Conservation (phyloP, 2,888 invertebrate species). For the Emmelina monodactyla region DNA sequence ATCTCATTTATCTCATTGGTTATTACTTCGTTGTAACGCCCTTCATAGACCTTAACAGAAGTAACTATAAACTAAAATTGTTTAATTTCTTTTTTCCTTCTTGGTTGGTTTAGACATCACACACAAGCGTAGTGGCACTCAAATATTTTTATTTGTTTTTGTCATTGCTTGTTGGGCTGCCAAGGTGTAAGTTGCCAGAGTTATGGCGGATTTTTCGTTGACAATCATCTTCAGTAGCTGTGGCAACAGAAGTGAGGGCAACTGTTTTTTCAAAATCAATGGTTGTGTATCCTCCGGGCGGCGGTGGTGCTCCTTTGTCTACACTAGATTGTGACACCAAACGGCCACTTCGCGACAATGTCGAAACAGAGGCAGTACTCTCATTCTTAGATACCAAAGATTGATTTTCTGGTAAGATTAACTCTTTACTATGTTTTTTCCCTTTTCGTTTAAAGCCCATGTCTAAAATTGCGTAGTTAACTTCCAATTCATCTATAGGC, state of each 20-base stretch:
- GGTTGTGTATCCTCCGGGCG: constrained; percentile 77
- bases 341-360: constrained; percentile 32
- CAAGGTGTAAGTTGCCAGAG: constrained; percentile 70
- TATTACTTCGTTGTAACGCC: no score
- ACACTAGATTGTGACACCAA: constrained; percentile 41
- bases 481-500: constrained; percentile 44
- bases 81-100: no score
- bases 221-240: constrained; percentile 74
- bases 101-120: not conserved
- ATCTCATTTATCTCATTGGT: no score
- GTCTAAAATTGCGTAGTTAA: constrained; percentile 84
- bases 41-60: no score
- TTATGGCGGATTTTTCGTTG: constrained; percentile 84
- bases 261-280: constrained; percentile 95
- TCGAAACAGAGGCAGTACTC: constrained; percentile 32
- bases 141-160: not conserved
- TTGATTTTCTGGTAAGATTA: constrained; percentile 36
- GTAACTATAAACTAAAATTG: no score
- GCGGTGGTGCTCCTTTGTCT: constrained; percentile 27
- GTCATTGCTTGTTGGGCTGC: constrained; percentile 35
- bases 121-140: not conserved
- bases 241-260: constrained; percentile 83
- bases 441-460: constrained; percentile 68
- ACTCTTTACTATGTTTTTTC: constrained; percentile 25
- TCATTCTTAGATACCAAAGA: constrained; percentile 39